phyloP scores from a whole-genome alignment of 2,888 invertebrate genomes.

The Leucoma salicis region DNA sequence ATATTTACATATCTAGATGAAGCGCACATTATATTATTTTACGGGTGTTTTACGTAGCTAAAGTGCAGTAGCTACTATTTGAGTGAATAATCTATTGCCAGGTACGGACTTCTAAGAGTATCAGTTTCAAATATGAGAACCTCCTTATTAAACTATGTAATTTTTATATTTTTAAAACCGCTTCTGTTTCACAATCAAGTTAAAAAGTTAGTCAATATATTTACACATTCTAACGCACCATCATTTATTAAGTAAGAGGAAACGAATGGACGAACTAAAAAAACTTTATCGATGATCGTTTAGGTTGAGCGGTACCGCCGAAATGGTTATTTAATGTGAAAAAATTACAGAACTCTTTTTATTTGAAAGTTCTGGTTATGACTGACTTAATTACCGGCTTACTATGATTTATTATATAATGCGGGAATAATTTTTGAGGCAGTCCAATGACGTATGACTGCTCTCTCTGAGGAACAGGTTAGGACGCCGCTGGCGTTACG shows the following conservation, averaged over 20 bases:
- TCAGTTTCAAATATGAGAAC: too few species aligned
- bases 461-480: constrained; percentile 66
- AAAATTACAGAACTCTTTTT: constrained; percentile 75
- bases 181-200: constrained; percentile 19
- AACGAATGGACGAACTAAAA: constrained; percentile 32
- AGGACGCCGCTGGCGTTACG: constrained; percentile 70
- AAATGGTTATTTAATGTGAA: constrained; percentile 80
- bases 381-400: constrained; percentile 80
- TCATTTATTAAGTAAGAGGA: constrained; percentile 38
- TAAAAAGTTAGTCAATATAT: constrained; percentile 33
- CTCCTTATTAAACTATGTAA: too few species aligned
- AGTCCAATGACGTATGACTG: constrained; percentile 75
- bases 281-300: constrained; percentile 66
- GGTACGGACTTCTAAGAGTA: too few species aligned
- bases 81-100: too few species aligned
- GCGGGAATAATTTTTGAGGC: constrained; percentile 74
- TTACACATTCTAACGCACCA: constrained; percentile 33
- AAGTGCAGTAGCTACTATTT: too few species aligned
- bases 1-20: too few species aligned
- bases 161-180: background rate
- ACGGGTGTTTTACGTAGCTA: too few species aligned
- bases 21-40: too few species aligned
- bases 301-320: constrained; percentile 46
- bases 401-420: constrained; percentile 81
- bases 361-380: constrained; percentile 73